Evolutionary conservation across 2,888 invertebrate genomes (phyloP).

Genomic region (Lepidochrysops patricia): DNA sequence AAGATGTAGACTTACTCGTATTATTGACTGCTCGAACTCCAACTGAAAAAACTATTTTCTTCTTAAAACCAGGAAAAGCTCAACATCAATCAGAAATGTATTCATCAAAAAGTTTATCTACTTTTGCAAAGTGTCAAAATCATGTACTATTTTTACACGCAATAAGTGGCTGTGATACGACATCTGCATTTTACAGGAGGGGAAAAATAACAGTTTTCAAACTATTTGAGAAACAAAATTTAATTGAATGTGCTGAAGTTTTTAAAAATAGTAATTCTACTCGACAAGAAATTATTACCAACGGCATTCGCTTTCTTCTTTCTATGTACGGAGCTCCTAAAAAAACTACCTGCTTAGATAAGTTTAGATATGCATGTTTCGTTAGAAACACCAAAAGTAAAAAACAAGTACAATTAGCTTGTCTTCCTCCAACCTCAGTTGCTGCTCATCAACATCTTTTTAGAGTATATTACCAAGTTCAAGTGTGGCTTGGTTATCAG

Average conservation of each 20-base stretch:
- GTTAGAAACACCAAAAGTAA: slow-evolving; percentile 7
- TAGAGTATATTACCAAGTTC: slow-evolving; percentile 18
- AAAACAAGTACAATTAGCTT: slow-evolving; percentile 16
- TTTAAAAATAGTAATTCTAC: background rate
- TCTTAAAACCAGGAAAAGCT: slow-evolving; percentile 28
- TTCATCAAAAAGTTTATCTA: slow-evolving; percentile 26
- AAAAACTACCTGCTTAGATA: background rate
- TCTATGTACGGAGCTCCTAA: background rate
- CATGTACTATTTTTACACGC: slow-evolving; percentile 24
- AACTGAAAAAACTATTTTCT: slow-evolving; percentile 26
- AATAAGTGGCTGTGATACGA: slow-evolving; percentile 23
- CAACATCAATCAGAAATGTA: slow-evolving; percentile 25
- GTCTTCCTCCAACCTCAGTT: slow-evolving; percentile 16
- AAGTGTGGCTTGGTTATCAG: slow-evolving; percentile 23
- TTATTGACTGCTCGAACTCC: slow-evolving; percentile 26
- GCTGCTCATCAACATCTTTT: slow-evolving; percentile 3
- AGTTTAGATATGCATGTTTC: background rate
- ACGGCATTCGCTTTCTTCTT: background rate
- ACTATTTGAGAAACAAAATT: slow-evolving; percentile 17
- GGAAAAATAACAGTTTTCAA: slow-evolving; percentile 18
- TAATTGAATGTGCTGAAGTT: slow-evolving; percentile 10
- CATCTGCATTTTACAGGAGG: slow-evolving; percentile 28
- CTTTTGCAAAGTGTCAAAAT: slow-evolving; percentile 26
- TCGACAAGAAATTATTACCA: background rate
- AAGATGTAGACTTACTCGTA: slow-evolving; percentile 27